Conservation (phyloP, 2,888 invertebrate species). For the Dasysyrphus albostriatus region DNA sequence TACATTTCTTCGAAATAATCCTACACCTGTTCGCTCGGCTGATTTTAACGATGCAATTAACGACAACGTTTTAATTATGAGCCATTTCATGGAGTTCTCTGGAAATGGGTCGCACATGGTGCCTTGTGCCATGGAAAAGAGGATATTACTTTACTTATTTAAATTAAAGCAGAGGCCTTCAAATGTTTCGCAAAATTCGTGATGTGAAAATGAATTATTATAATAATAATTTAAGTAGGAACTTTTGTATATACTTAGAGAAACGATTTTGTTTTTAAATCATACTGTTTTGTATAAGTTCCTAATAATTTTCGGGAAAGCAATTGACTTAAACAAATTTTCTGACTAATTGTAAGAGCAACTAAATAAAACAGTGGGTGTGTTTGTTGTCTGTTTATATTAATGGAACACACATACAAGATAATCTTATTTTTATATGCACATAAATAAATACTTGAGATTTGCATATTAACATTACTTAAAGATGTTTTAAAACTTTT, state of each 20-base stretch:
- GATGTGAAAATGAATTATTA: not conserved
- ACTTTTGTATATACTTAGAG: not conserved
- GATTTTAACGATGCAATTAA: slow-evolving; percentile 75
- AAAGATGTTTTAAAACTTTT: too few species aligned
- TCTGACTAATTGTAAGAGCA: too few species aligned
- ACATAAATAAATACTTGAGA: too few species aligned
- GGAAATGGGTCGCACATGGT: slow-evolving; percentile 37
- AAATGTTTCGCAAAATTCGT: not conserved
- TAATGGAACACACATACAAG: too few species aligned
- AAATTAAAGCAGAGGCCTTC: not conserved
- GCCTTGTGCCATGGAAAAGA: slow-evolving; percentile 40
- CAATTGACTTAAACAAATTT: too few species aligned
- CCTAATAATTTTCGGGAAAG: too few species aligned
- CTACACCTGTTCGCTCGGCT: slow-evolving; percentile 70
- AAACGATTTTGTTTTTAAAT: too few species aligned
- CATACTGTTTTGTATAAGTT: too few species aligned
- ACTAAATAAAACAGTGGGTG: too few species aligned
- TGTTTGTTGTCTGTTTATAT: too few species aligned
- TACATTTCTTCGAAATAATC: slow-evolving; percentile 58
- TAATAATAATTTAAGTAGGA: not conserved
- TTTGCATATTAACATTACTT: too few species aligned
- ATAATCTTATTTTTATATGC: too few species aligned
- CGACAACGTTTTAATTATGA: slow-evolving; percentile 71
- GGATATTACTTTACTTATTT: slow-evolving; percentile 25
- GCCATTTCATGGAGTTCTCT: slow-evolving; percentile 41